Evolutionary conservation across 2,888 invertebrate species (phyloP).

Genomic region (Tridacna gigas): DNA sequence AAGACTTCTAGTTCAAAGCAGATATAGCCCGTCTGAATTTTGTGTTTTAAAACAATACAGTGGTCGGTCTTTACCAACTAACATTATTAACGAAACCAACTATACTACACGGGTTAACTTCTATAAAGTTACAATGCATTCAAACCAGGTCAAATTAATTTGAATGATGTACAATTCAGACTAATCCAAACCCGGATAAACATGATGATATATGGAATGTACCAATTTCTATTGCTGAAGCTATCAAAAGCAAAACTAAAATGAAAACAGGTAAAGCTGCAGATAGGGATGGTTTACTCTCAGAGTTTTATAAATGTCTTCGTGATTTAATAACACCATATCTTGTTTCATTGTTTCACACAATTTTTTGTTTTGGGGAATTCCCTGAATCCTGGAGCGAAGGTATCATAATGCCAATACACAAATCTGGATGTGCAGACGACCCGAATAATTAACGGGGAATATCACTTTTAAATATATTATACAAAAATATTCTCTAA

Average conservation of each 20-base stretch:
- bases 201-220: neutral
- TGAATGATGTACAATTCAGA: too few relatives aligned
- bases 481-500: neutral
- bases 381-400: neutral
- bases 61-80: too few relatives aligned
- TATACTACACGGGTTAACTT: too few relatives aligned
- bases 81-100: too few relatives aligned
- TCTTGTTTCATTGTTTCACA: neutral
- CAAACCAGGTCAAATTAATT: too few relatives aligned
- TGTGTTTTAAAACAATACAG: too few relatives aligned
- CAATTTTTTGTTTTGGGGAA: neutral
- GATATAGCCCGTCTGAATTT: too few relatives aligned
- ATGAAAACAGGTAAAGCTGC: neutral
- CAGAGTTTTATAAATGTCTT: neutral
- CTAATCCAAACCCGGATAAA: too few relatives aligned
- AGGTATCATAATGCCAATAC: neutral
- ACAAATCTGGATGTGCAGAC: neutral
- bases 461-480: neutral
- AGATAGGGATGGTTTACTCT: neutral
- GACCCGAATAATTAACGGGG: neutral
- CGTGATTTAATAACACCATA: neutral
- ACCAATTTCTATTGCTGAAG: neutral
- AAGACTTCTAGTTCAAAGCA: too few relatives aligned
- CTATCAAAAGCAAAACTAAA: neutral
- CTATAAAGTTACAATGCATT: too few relatives aligned